Percentiles rank a stretch among this genome's conserved stretches.
Evolutionary conservation across 2,888 invertebrate species (phyloP).

Genomic region (Cosmopolites sordidus): DNA sequence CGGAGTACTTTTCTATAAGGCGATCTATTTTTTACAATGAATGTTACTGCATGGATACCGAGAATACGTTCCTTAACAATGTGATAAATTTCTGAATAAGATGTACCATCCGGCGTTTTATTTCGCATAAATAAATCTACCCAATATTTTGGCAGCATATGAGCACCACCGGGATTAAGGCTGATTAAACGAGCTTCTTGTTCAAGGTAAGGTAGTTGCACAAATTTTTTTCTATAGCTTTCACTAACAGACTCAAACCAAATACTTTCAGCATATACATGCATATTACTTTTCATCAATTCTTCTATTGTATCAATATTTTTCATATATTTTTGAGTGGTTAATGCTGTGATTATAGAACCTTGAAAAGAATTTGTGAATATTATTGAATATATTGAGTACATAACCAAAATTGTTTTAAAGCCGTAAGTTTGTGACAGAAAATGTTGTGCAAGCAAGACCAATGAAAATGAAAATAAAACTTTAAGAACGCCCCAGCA

Average conservation of each 20-base stretch:
- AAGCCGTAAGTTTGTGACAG: not conserved
- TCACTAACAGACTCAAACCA: conserved; percentile 4
- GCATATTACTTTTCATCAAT: conserved; percentile 10
- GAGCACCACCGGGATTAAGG: conserved; percentile 6
- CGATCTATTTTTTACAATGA: conserved; percentile 8
- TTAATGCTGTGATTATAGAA: conserved; percentile 15
- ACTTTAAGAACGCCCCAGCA: conserved; percentile 1
- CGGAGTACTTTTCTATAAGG: conserved; percentile 4
- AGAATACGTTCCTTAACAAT: conserved; percentile 10
- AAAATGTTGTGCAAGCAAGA: no score
- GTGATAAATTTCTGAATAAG: conserved; percentile 14
- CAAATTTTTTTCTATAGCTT: not conserved
- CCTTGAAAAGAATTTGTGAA: conserved; percentile 17
- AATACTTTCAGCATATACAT: conserved; percentile 7
- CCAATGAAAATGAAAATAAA: not conserved
- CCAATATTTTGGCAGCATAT: conserved; percentile 5
- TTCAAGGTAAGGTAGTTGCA: no score
- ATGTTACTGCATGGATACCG: conserved; percentile 7
- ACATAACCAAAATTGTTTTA: not conserved
- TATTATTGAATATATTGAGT: conserved; percentile 3
- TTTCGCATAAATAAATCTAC: conserved; percentile 4
- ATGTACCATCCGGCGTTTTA: conserved; percentile 5
- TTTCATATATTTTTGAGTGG: conserved; percentile 8
- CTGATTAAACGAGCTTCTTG: not conserved
- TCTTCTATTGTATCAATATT: conserved; percentile 16